These are phyloP conservation scores for Tor tambroides DNA, from an alignment of 2,113 vertebrate genomes.

Conservation along the genomic window DNA sequence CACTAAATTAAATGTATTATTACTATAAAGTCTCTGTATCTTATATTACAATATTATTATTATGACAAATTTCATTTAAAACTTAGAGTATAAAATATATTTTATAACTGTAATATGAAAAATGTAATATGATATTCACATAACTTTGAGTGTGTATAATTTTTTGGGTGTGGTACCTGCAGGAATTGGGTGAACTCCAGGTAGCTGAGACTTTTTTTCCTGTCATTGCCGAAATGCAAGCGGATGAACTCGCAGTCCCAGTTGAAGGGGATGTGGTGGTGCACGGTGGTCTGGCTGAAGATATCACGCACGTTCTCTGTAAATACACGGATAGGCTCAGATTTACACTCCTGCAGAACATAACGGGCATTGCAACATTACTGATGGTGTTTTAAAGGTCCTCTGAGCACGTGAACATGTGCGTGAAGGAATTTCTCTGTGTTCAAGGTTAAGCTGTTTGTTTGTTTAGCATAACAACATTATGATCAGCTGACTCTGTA, in stretches of 20 bases:
- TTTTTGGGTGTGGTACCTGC: constrained; percentile 78
- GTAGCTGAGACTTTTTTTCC: constrained; percentile 93
- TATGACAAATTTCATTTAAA: no score
- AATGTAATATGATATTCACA: background rate
- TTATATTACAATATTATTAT: no score
- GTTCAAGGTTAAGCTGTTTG: background rate
- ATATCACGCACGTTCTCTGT: constrained; percentile 97
- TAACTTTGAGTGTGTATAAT: background rate
- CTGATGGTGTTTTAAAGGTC: background rate
- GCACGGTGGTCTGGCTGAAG: constrained; percentile 94
- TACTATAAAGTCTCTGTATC: no score
- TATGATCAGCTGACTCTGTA: background rate
- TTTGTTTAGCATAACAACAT: background rate
- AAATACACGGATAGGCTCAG: constrained; percentile 45
- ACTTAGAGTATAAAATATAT: background rate
- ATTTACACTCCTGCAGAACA: background rate
- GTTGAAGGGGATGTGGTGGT: constrained; percentile 98
- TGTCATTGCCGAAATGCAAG: constrained; percentile 94
- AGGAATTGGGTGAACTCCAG: constrained; percentile 96
- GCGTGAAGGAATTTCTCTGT: background rate
- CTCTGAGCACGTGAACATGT: background rate
- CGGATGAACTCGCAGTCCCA: constrained; percentile 98
- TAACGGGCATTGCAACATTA: background rate
- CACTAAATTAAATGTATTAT: no score
- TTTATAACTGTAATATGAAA: background rate